Evolutionary conservation across 2,113 vertebrate species (phyloP), one percentile per base, ranked within the genome.

Genomic region (Coregonus clupeaformis): DNA sequence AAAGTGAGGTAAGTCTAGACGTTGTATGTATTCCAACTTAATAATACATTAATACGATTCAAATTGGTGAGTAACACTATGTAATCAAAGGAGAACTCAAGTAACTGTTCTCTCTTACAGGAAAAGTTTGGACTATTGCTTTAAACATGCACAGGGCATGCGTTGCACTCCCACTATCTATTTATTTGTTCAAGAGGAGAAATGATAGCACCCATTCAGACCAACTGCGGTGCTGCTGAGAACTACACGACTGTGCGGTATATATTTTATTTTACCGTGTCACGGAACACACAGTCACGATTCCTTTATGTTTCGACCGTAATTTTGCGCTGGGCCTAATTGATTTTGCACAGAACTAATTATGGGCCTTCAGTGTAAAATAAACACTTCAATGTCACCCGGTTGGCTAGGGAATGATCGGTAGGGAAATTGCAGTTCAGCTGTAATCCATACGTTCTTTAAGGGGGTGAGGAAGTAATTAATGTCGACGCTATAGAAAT

Each of bases 301-400:
- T 75, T 89, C 77, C 73, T 59, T 60, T 45, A 22, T 68, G 85
- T 89, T 88, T 83, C 71, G 74, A 79, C 65, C 82, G 75, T 78
- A 82, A 79, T 85, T 77, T 84, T 22, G 5, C n/a, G 7, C 6
- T 60, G 57, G 71, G 79, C 72, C 81, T 86, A 85, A 91, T 89
- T 88, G 83, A 87, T 89, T 85, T 77, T 79, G 79, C 86, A 83
- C 86, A 85, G 85, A 84, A 86, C 75, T 85, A 90, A 90, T 90
- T 87, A 87, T 77, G 32, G 71, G 71, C 76, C 77, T 82, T 2
- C 79, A 70, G 80, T 70, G 81, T 90, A 90, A 90, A 91, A 90
- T 89, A 90, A 93, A 87, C 85, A 89, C 80, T 72, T 82, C 71
- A 71, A 68, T 86, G 88, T 88, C 87, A 82, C 84, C 22, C 69